Conservation (phyloP, 2,888 invertebrate genomes). For the Octonoba sinensis region DNA sequence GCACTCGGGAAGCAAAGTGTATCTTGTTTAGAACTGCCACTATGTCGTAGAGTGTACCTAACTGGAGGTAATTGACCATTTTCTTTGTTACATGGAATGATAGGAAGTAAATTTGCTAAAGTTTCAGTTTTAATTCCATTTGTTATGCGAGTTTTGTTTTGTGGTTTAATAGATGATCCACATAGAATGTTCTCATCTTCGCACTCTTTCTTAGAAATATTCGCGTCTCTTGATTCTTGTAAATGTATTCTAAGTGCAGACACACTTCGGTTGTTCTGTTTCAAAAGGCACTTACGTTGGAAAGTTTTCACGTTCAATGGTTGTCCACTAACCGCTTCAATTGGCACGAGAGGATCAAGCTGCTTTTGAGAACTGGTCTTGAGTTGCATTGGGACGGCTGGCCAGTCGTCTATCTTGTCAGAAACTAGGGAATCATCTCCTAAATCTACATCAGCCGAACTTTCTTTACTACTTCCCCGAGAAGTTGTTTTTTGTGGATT, state of each 20-base stretch:
- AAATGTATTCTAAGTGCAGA: conserved; percentile 31
- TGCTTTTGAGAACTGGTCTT: conserved; percentile 36
- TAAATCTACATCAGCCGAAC: background rate
- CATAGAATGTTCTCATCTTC: conserved; percentile 21
- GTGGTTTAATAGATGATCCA: conserved; percentile 38
- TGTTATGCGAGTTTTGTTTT: conserved; percentile 31
- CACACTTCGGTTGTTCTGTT: conserved; percentile 30
- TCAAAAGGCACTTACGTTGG: conserved; percentile 45
- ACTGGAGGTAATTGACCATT: conserved; percentile 39
- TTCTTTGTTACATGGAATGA: conserved; percentile 51
- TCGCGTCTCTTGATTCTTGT: conserved; percentile 9
- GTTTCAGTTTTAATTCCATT: conserved; percentile 21
- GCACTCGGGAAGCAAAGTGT: conserved; percentile 24
- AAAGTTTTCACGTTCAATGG: conserved; percentile 16
- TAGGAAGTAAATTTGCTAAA: conserved; percentile 27
- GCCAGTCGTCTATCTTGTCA: conserved; percentile 44
- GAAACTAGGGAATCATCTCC: background rate
- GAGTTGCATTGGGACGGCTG: conserved; percentile 41
- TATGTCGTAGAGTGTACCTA: conserved; percentile 29
- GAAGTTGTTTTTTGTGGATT: background rate
- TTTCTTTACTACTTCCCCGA: background rate
- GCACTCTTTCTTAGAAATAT: background rate
- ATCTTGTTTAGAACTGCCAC: conserved; percentile 47
- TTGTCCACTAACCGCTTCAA: conserved; percentile 13
- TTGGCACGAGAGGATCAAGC: conserved; percentile 41